phyloP scores from a whole-genome alignment of 2,797 vertebrate genomes.

The Nyctibius grandis region DNA sequence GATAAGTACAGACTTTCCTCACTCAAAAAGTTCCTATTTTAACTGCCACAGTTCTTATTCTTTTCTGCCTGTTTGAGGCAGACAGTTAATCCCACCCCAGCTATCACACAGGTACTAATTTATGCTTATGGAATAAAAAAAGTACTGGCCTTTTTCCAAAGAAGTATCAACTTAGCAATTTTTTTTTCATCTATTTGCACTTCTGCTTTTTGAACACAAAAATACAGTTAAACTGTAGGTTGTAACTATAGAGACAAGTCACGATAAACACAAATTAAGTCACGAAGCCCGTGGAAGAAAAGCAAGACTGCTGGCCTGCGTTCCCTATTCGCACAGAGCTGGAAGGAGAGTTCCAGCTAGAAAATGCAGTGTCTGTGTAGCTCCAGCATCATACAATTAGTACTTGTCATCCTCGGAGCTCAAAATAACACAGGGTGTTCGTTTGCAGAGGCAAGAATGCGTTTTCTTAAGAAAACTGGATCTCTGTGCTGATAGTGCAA shows the following conservation, averaged over 20 bases:
- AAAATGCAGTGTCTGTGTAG: conserved; percentile 32
- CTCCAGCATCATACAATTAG: conserved; percentile 36
- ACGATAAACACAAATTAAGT: conserved; percentile 30
- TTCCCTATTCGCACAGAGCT: conserved; percentile 10
- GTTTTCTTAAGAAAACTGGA: neutral
- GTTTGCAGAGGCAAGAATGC: neutral
- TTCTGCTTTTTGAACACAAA: conserved; percentile 4
- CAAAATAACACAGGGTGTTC: conserved; percentile 1
- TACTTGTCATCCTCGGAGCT: conserved; percentile 15
- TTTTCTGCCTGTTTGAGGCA: neutral
- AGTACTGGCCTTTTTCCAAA: neutral
- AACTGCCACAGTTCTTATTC: neutral
- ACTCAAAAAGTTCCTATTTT: neutral
- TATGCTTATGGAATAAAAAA: neutral
- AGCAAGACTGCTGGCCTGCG: neutral
- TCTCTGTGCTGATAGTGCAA: neutral
- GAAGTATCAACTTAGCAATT: neutral
- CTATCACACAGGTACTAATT: neutral
- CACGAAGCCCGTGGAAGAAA: neutral
- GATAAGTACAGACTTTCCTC: neutral
- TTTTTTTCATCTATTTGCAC: neutral
- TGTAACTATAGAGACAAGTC: conserved; percentile 69
- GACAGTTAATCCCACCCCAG: neutral
- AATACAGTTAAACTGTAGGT: conserved; percentile 14
- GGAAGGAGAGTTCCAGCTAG: conserved; percentile 12